These are phyloP conservation scores for Diloba caeruleocephala DNA, from an alignment of 2,888 invertebrate genomes.

Conservation along the genomic window DNA sequence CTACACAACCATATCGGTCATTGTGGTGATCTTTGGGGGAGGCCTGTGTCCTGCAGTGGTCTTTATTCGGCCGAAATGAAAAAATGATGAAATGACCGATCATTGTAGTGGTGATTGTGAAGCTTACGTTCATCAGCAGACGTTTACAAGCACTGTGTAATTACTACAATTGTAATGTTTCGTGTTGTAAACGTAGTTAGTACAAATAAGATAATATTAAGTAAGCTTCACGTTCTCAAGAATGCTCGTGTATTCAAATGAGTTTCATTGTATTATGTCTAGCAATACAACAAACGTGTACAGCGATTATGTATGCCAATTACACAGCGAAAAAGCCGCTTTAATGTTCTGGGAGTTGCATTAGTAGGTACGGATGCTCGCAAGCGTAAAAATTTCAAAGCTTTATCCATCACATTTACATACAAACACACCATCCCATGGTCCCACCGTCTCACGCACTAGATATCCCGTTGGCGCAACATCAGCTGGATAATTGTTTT, in stretches of 20 bases:
- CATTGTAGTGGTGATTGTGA: no score
- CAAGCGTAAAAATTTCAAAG: constrained; percentile 53
- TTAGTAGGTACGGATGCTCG: constrained; percentile 40
- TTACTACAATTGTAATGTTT: no score
- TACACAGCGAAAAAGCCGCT: constrained; percentile 39
- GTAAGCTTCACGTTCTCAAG: constrained; percentile 17
- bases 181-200: no score
- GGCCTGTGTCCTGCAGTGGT: no score
- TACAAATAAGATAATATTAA: no score
- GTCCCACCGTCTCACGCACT: constrained; percentile 50
- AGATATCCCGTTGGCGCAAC: constrained; percentile 60
- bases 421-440: constrained; percentile 46
- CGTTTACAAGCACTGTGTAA: no score
- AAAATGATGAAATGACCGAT: no score
- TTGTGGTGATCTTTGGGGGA: no score
- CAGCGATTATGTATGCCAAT: constrained; percentile 40
- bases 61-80: no score
- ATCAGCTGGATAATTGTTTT: constrained; percentile 73
- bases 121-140: no score
- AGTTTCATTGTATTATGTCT: constrained; percentile 38
- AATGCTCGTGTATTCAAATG: constrained; percentile 33
- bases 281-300: constrained; percentile 34
- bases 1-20: no score
- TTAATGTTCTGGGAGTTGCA: constrained; percentile 39
- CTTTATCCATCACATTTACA: constrained; percentile 43